phyloP scores from a whole-genome alignment of 2,888 invertebrate genomes.

The Poecilobothrus nobilitatus region DNA sequence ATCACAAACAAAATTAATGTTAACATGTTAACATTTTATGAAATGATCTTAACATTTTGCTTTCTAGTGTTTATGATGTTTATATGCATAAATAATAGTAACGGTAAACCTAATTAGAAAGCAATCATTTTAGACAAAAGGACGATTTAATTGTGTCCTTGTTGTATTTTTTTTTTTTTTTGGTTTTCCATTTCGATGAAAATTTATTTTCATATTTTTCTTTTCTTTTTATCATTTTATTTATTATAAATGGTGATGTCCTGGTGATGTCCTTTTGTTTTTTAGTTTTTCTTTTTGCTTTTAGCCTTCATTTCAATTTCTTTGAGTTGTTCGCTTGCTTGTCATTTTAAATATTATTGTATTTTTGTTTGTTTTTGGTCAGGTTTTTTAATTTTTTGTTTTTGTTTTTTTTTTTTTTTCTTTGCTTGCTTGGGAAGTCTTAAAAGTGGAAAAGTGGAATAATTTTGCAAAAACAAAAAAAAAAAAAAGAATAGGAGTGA shows the following conservation, averaged over 20 bases:
- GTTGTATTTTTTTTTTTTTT: background rate
- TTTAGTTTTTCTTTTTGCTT: background rate
- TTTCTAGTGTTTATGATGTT: too few relatives aligned
- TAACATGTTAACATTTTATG: too few relatives aligned
- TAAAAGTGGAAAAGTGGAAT: too few relatives aligned
- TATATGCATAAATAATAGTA: background rate
- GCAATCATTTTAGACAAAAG: background rate
- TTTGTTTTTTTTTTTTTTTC: background rate
- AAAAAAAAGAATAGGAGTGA: too few relatives aligned
- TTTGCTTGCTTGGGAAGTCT: too few relatives aligned
- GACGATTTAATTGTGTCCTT: constrained; percentile 6
- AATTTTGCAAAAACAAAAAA: too few relatives aligned
- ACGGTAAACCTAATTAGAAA: background rate
- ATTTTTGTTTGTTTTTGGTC: background rate
- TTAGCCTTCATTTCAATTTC: background rate
- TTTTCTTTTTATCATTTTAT: background rate
- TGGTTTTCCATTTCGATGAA: background rate
- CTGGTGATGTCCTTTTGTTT: constrained; percentile 1
- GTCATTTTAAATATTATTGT: background rate
- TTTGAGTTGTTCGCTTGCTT: background rate
- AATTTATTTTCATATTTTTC: background rate
- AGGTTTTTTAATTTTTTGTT: background rate
- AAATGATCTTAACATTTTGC: too few relatives aligned
- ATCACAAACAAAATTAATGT: too few relatives aligned
- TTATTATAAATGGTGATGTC: background rate